Evolutionary conservation across 2,888 invertebrate genomes (phyloP), one percentile per base, ranked within the genome.

Genomic region (Tanypteryx hageni): DNA sequence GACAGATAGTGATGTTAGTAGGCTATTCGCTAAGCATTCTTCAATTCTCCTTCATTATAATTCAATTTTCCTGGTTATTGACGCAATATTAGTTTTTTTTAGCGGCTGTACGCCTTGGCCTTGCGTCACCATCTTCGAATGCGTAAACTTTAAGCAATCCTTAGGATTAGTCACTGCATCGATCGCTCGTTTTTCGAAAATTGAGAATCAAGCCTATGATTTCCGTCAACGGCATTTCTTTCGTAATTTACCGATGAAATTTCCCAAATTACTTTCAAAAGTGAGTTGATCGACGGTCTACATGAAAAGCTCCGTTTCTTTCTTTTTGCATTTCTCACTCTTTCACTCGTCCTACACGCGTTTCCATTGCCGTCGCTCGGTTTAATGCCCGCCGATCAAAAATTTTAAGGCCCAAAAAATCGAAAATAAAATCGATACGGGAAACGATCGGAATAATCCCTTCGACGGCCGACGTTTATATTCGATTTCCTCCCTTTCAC

Each of bases 261-360:
- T 22, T 76, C 76, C 22, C 22, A 76, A 22, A 76, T 76, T 76
- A 76, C 76, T 76, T 76, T 76, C 76, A 22, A 22, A 76, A 76
- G 22, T 27, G 27, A 68, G 22, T 16, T n/a, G 68, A 22, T 76
- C 11, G 10, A 27, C 76, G 3, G 76, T 13, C 27, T 22, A 16
- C 18, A 68, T 68, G 5, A 44, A 44, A 44, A 44, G 44, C 44
- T 1, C n/a, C n/a, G n/a, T 27, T 76, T 27, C 76, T 76, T 76
- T 76, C 76, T 76, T 27, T 22, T 11, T 11, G 14, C 22, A 22
- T 76, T 76, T 76, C 22, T 27, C 76, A 22, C 27, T 27, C 22
- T 76, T 76, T 27, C 27, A 10, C 22, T 9, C 22, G 27, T 27
- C 76, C 13, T 22, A 76, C 22, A 76, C 8, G 22, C 44, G 44